Base-by-base conservation (phyloP, 1,140 invertebrate genomes). In the Drusus annulatus region DNA sequence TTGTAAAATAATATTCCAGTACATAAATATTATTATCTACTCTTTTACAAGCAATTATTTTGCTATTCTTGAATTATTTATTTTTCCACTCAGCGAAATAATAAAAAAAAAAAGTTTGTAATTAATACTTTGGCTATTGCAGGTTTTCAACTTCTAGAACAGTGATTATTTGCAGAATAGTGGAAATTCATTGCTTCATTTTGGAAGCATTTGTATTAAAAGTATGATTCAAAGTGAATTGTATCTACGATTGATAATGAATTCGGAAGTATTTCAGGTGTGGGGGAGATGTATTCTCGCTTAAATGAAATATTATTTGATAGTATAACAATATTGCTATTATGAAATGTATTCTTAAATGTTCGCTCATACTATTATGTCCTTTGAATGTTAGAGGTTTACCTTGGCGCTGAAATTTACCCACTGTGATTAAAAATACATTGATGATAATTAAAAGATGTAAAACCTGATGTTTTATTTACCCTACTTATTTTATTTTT, bases 361-460 rank as follows among this genome's bases (percentile, higher is more conserved):
- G 81, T 82, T 77, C 73, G 81, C 81, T 82, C 81, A 82, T 82
- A 65, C 10, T 45, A 45, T 45, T 45, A 60, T 74, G 69, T 79
- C 63, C 63, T 79, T 62, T 79, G 73, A 79, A 77, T 78, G 78
- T 77, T 82, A 76, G 80, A 80, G 75, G 74, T 80, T 83, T 77
- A 80, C 54, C 74, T 80, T 36, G 78, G 79, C 79, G 83, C 80
- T 84, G 79, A 84, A 84, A 81, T 84, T 81, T 81, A 84, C 80
- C 80, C 79, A 84, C 83, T 84, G 83, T 84, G 83, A 84, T 84
- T 81, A 75, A 84, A 84, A 81, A 56, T 84, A 80, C 83, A 84
- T 81, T 81, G 74, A 82, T 78, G 76, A 82, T 80, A 79, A 82
- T 78, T 78, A 78, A 79, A 77, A 65, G n/a, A 77, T 74, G 52